Percentiles rank a stretch among this genome's conserved stretches.
phyloP scores from a whole-genome alignment of 1,140 invertebrate species.

The Caenorhabditis inopinata region DNA sequence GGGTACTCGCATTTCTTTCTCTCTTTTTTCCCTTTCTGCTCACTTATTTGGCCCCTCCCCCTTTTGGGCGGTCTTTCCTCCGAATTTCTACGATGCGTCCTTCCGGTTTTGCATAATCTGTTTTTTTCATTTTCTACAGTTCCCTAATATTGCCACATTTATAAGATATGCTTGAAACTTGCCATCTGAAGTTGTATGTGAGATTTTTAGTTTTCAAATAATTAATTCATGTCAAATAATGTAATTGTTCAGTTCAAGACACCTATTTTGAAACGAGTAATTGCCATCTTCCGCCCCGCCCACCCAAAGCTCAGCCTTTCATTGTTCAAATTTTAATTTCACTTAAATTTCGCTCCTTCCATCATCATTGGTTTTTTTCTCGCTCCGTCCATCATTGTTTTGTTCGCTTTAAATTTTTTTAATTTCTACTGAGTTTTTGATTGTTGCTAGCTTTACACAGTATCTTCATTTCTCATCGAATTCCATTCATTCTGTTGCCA shows the following conservation, averaged over 20 bases:
- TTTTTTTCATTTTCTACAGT: background rate
- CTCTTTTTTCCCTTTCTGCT: background rate
- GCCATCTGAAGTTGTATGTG: background rate
- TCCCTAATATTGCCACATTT: background rate
- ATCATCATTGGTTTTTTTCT: background rate
- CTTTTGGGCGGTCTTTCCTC: too few relatives aligned
- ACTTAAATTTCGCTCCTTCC: background rate
- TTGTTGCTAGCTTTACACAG: conserved; percentile 5
- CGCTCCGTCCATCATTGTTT: background rate
- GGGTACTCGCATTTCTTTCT: background rate
- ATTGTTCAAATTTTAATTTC: background rate
- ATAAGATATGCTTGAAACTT: background rate
- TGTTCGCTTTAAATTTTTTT: background rate
- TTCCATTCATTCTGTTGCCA: background rate
- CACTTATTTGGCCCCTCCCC: too few relatives aligned
- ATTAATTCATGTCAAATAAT: background rate
- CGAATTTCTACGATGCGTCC: background rate
- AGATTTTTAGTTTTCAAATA: background rate
- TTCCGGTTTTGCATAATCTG: background rate
- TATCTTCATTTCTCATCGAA: background rate
- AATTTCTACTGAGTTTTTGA: background rate
- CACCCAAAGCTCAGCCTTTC: conserved; percentile 1
- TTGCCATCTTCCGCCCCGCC: background rate
- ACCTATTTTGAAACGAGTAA: background rate
- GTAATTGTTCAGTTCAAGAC: too few relatives aligned